Evolutionary conservation across 2,797 vertebrate species (phyloP).

Genomic region (Neoniphon sammara): DNA sequence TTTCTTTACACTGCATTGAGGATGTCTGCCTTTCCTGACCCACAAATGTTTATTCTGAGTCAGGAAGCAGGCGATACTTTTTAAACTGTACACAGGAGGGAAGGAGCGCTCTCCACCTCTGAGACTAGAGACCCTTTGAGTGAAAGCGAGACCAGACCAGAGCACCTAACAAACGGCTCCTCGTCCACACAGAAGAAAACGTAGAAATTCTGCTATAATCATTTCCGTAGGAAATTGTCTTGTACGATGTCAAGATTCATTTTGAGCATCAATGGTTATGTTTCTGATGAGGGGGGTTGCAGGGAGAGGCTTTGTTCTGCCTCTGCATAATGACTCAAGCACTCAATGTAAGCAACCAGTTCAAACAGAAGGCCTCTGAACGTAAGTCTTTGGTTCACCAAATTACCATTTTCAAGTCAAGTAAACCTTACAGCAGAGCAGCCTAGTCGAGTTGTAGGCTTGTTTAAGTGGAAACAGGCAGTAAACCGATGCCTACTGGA

Average conservation of each 20-base stretch:
- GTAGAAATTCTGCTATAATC: slow-evolving; percentile 59
- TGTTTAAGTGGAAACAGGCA: slow-evolving; percentile 27
- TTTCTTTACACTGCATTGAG: slow-evolving; percentile 83
- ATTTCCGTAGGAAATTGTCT: slow-evolving; percentile 77
- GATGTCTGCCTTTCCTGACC: slow-evolving; percentile 46
- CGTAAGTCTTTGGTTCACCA: slow-evolving; percentile 81
- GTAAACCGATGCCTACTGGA: neutral
- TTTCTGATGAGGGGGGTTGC: slow-evolving; percentile 37
- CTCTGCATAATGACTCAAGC: slow-evolving; percentile 54
- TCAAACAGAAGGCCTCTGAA: slow-evolving; percentile 76
- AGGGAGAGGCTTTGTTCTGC: slow-evolving; percentile 13
- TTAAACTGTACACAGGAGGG: slow-evolving; percentile 70
- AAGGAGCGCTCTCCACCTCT: slow-evolving; percentile 19
- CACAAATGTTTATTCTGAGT: slow-evolving; percentile 44
- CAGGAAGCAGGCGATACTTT: slow-evolving; percentile 58
- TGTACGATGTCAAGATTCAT: slow-evolving; percentile 48
- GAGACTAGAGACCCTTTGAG: slow-evolving; percentile 13
- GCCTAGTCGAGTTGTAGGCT: slow-evolving; percentile 54
- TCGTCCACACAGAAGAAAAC: slow-evolving; percentile 30
- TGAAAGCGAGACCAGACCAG: slow-evolving; percentile 41
- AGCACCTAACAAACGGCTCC: slow-evolving; percentile 26
- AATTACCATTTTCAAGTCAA: slow-evolving; percentile 69
- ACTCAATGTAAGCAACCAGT: slow-evolving; percentile 24
- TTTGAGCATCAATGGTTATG: slow-evolving; percentile 34
- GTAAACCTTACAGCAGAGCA: slow-evolving; percentile 63